These are phyloP conservation scores for Noctilio leporinus DNA, from an alignment of 2,113 vertebrate species.

Conservation along the genomic window DNA sequence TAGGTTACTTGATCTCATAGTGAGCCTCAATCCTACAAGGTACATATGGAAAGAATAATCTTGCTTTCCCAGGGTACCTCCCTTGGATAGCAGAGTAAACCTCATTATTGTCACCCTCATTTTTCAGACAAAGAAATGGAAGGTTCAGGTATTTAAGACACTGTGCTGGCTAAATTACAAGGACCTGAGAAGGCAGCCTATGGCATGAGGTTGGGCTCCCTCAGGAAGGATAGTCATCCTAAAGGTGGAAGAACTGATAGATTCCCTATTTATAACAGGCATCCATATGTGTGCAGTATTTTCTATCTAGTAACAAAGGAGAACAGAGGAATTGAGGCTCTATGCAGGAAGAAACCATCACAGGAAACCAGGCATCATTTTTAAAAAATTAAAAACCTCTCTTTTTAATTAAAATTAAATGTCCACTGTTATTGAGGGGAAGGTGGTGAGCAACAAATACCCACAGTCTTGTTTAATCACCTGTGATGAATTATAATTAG, in stretches of 20 bases:
- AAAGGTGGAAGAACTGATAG: background rate
- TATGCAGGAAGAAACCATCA: slow-evolving; percentile 36
- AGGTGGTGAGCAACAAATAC: slow-evolving; percentile 53
- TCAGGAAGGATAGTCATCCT: background rate
- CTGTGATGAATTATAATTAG: slow-evolving; percentile 76
- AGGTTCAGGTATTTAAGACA: background rate
- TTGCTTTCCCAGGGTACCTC: background rate
- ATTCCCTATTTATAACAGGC: background rate
- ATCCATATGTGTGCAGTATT: background rate
- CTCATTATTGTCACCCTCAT: background rate
- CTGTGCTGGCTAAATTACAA: background rate
- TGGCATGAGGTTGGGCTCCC: background rate
- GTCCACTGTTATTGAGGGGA: slow-evolving; percentile 57
- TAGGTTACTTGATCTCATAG: background rate
- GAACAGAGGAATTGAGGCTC: background rate
- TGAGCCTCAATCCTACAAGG: background rate
- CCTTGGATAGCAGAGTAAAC: background rate
- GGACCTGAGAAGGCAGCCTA: background rate
- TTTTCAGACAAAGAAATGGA: slow-evolving; percentile 18
- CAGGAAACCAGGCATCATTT: slow-evolving; percentile 34
- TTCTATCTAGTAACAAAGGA: background rate
- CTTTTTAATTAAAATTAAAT: slow-evolving; percentile 74
- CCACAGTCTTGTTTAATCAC: slow-evolving; percentile 71
- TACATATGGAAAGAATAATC: background rate
- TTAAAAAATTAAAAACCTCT: background rate